These are phyloP conservation scores for Trigoniulus corallinus DNA, from an alignment of 1,140 invertebrate genomes.

Conservation along the genomic window DNA sequence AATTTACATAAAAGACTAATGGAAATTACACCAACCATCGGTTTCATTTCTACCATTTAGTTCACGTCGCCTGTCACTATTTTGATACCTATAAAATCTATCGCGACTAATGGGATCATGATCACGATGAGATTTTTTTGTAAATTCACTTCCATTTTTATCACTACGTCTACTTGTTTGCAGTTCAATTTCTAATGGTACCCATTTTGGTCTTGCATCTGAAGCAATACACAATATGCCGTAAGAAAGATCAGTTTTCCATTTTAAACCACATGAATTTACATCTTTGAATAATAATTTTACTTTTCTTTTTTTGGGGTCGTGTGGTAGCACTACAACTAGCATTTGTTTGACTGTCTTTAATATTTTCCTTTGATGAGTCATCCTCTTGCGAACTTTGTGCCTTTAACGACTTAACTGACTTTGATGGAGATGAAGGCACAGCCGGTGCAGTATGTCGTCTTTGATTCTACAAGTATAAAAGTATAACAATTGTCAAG, in stretches of 20 bases:
- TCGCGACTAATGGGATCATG: too few species aligned
- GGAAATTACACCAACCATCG: not conserved
- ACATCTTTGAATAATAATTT: constrained; percentile 2
- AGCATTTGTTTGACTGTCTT: constrained; percentile 7
- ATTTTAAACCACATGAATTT: not conserved
- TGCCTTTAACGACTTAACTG: too few species aligned
- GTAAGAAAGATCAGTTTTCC: not conserved
- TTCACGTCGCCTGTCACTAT: constrained; percentile 15
- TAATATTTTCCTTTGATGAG: constrained; percentile 19
- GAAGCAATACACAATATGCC: constrained; percentile 7
- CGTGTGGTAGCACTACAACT: constrained; percentile 17
- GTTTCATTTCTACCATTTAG: constrained; percentile 11
- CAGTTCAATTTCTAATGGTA: constrained; percentile 51
- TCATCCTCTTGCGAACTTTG: constrained; percentile 15
- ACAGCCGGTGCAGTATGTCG: too few species aligned
- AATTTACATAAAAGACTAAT: not conserved
- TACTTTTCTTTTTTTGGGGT: constrained; percentile 34
- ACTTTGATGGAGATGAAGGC: too few species aligned
- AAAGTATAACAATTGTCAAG: too few species aligned
- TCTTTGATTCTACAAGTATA: too few species aligned
- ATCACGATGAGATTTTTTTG: constrained; percentile 17
- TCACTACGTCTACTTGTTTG: constrained; percentile 29
- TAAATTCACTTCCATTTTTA: constrained; percentile 15
- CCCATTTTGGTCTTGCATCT: constrained; percentile 55
- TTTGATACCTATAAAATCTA: too few species aligned